Conservation (phyloP, 1,140 invertebrate genomes). For the Carcinoscorpius rotundicauda region DNA sequence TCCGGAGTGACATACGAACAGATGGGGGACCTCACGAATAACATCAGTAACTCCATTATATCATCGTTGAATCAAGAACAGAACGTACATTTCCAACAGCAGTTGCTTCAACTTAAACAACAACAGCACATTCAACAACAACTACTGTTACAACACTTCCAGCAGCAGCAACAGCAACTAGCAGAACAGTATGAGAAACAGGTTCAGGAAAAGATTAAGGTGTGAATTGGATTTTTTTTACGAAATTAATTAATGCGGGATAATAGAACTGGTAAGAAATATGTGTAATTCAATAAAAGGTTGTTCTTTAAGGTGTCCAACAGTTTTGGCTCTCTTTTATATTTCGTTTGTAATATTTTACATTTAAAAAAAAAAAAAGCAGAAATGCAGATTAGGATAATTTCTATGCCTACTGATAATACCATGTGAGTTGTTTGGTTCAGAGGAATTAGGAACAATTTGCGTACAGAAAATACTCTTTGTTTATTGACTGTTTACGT, state of each 20-base stretch:
- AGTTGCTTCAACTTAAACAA: constrained; percentile 53
- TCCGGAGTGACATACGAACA: too few species aligned
- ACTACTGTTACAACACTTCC: constrained; percentile 70
- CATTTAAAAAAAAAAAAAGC: too few species aligned
- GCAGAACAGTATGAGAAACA: constrained; percentile 78
- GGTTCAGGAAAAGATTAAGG: constrained; percentile 70
- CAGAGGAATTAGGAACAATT: too few species aligned
- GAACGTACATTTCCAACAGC: constrained; percentile 39
- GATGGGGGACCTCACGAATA: too few species aligned
- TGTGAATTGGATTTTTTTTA: constrained; percentile 32
- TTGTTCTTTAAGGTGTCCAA: too few species aligned
- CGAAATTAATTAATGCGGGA: background rate
- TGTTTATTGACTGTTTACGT: too few species aligned
- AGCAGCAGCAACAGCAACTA: constrained; percentile 73
- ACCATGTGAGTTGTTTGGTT: too few species aligned
- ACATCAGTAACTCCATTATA: background rate
- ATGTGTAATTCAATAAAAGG: constrained; percentile 1
- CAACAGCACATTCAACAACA: constrained; percentile 82
- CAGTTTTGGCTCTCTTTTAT: too few species aligned
- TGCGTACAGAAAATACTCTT: too few species aligned
- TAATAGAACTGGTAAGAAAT: background rate
- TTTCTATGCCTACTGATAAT: too few species aligned
- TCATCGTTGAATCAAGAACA: constrained; percentile 18
- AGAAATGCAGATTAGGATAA: too few species aligned
- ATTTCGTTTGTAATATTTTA: too few species aligned